Base-by-base conservation (phyloP, 2,797 vertebrate species). In the Gymnothorax javanicus region DNA sequence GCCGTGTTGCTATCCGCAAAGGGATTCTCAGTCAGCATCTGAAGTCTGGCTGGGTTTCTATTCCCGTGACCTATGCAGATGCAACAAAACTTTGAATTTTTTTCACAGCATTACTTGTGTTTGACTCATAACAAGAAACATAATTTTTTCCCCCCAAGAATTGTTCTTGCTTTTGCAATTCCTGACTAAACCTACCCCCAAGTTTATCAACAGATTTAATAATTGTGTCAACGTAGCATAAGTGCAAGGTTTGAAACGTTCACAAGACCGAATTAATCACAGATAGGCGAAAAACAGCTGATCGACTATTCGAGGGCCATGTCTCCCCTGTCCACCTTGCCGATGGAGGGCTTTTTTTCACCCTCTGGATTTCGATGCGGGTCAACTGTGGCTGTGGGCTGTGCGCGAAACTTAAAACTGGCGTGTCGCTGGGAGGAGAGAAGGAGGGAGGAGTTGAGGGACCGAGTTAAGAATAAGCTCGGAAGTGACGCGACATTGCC, bases 401-500 rank as follows among this genome's bases (percentile, higher is more conserved):
- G 83, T 52, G 33, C 58, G 52, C 59, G 64, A 83, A 64, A 9
- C 54, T 59, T 50, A 23, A 20, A 56, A 52, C 25, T 83, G 64
- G 62, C 2, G 58, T 73, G 86, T 56, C 62, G 52, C 77, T 71
- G 86, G 82, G 82, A 52, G 81, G 67, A 87, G 82, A 60, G 82
- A 62, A 84, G 62, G 82, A 54, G 69, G 81, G 86, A 71, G 86
- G 77, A 69, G 82, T 84, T 75, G 25, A 54, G 9, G 69, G 59
- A 17, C 58, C 3, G 56, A 50, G 57, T 87, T 87, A 87, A 87
- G 83, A 84, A 75, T 88, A 52, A 87, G 85, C 87, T 90, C 89
- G 90, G 90, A 91, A 91, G 89, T 91, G 90, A 91, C 90, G 90
- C 89, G 64, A 69, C 87, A 84, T 84, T 81, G 73, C 86, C 86